Base-by-base conservation (phyloP, 2,797 vertebrate species). In the Liasis olivaceus region DNA sequence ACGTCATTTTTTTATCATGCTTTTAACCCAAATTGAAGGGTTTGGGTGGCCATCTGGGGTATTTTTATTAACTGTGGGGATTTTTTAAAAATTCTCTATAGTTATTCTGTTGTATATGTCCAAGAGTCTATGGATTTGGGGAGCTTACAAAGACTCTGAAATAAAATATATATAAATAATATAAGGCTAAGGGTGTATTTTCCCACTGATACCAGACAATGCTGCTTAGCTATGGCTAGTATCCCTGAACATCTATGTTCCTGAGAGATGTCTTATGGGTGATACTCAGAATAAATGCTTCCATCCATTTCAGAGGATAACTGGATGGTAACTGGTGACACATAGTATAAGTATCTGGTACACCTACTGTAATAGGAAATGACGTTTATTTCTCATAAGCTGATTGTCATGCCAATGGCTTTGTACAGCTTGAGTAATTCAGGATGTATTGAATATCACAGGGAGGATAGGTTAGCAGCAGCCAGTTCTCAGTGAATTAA, bases 401-500 rank as follows among this genome's bases (percentile, higher is more conserved):
- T 54, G 54, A 84, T 63, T 86, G 20, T 62, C 42, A 60, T 56
- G 84, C 64, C 36, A 60, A 77, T 77, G 22, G 47, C 14, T 90
- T 84, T 24, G 31, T 85, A 64, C 47, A 81, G 47, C 85, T 87
- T 72, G 64, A 92, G 22, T 63, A 88, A 64, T 9, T 26, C 66
- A 66, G 42, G 47, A 69, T 84, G 7, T 4, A 15, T 14, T 56
- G 64, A 93, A 60, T 62, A 63, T 15, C 42, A 12, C 11, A 62
- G 22, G 31, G 54, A 92, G 54, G 28, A 42, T 47, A 51, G 9
- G 85, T 54, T 90, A 88, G 56, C 51, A 93, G 28, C 54, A 62
- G 47, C 59, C 62, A 47, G 36, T 90, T 85, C 54, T 69, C 59
- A 54, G 51, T 54, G 24, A 64, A 90, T 90, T 88, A 93, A 93